Base-by-base conservation (phyloP, 2,797 vertebrate species). In the Sebastes glaucus region DNA sequence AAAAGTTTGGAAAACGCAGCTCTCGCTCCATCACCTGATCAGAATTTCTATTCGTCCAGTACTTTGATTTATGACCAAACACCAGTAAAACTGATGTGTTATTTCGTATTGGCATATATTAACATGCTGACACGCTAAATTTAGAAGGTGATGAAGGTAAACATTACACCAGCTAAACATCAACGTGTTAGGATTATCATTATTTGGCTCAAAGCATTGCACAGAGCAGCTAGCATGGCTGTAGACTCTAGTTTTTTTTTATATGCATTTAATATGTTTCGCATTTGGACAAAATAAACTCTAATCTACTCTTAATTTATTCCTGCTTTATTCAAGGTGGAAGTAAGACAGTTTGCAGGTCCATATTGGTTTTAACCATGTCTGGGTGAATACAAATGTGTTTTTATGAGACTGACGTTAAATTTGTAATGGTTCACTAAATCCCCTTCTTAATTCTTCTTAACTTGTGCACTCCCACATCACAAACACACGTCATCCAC, bases 341-440 rank as follows among this genome's bases (percentile, higher is more conserved):
- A 63, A 46, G 61, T 57, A 22, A 62, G 9, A 49, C 2, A 25
- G 11, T 69, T 20, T 67, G 13, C 5, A 4, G 13, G 33, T 65
- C 9, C 3, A 7, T 81, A 61, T 64, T 5, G 5, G 2, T 30
- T 71, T 65, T 55, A 55, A 5, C 6, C 25, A 11, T 27, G 30
- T 42, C 25, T 11, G 35, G 14, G n/a, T 35, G 23, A n/a, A 6
- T 25, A 55, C 6, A 20, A 71, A 32, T 13, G 32, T 64, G 20
- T 66, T 71, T 72, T 70, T 73, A 73, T 28, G 27, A 79, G 77
- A 69, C 49, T 70, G 78, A 74, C 71, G 78, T 78, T 73, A 72
- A 22, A 78, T 91, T 81, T 72, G 64, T 22, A 59, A 53, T 20
- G 79, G 73, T 84, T 80, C 78, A 82, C 71, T 80, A 69, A 89